Percentiles rank a stretch among this genome's conserved stretches.
Evolutionary conservation across 2,888 invertebrate species (phyloP).

Genomic region (Matsumyia berberina): DNA sequence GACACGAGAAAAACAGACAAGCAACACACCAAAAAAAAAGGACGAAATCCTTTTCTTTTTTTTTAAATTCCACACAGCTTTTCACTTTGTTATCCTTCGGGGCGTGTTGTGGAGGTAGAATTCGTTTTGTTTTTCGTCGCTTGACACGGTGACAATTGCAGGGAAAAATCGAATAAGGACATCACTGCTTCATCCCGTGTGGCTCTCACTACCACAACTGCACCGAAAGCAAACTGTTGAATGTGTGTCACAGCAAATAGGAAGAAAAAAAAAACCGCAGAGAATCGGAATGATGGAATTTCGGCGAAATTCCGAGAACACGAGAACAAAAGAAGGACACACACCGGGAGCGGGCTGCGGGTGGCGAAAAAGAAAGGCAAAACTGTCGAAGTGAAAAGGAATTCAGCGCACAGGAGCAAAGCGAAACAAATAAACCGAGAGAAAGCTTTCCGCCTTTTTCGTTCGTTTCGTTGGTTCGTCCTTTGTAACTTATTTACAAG

Average conservation of each 20-base stretch:
- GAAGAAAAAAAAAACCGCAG: too few relatives aligned
- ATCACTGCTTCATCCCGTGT: constrained; percentile 45
- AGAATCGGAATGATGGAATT: constrained; percentile 41
- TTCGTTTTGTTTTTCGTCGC: constrained; percentile 34
- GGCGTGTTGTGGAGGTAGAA: constrained; percentile 34
- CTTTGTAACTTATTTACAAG: constrained; percentile 69
- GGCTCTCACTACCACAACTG: constrained; percentile 45
- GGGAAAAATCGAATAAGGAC: constrained; percentile 49
- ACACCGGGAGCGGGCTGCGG: not conserved
- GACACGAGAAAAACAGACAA: not conserved
- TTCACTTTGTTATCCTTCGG: constrained; percentile 61
- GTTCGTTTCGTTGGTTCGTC: not conserved
- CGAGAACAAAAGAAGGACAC: constrained; percentile 38
- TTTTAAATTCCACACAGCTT: constrained; percentile 43
- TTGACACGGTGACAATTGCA: constrained; percentile 38
- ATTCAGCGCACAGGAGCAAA: constrained; percentile 29
- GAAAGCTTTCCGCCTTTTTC: constrained; percentile 73
- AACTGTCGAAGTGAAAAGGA: constrained; percentile 40
- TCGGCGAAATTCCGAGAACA: constrained; percentile 36
- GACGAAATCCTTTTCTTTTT: not conserved
- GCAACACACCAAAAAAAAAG: constrained; percentile 11
- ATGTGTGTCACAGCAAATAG: constrained; percentile 54
- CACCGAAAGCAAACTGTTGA: constrained; percentile 73
- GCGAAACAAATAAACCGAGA: constrained; percentile 44
- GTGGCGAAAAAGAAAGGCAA: not conserved